phyloP scores from a whole-genome alignment of 2,888 invertebrate species.

The Sepiola atlantica region DNA sequence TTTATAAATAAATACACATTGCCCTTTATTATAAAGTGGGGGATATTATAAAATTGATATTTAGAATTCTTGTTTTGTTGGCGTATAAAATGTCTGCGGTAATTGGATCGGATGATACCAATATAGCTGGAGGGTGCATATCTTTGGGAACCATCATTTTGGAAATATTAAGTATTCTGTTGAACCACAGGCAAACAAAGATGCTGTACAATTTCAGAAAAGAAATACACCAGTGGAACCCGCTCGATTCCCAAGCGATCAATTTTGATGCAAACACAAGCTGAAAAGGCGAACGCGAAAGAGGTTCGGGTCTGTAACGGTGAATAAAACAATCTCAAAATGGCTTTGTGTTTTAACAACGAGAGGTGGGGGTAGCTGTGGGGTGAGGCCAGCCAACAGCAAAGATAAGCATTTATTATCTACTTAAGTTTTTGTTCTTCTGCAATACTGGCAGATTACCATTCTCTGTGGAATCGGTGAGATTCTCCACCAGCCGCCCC shows the following conservation, averaged over 20 bases:
- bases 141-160: too few species aligned
- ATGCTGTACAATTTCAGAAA: neutral
- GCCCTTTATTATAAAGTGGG: too few species aligned
- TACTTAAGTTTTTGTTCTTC: neutral
- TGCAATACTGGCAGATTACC: neutral
- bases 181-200: neutral
- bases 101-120: too few species aligned
- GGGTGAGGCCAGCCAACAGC: neutral
- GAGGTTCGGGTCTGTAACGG: neutral
- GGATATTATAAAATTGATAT: too few species aligned
- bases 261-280: neutral
- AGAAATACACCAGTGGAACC: neutral
- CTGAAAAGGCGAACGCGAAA: neutral
- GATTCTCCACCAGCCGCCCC: neutral
- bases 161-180: neutral
- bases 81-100: too few species aligned
- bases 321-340: neutral
- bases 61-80: too few species aligned
- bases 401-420: conserved; percentile 32
- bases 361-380: neutral
- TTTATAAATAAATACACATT: too few species aligned
- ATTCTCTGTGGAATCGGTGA: neutral
- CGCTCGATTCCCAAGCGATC: neutral
- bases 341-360: too few species aligned
- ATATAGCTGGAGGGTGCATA: too few species aligned